Evolutionary conservation across 2,888 invertebrate species (phyloP), one percentile per base, ranked within the genome.

Genomic region (Cosmopolites sordidus): DNA sequence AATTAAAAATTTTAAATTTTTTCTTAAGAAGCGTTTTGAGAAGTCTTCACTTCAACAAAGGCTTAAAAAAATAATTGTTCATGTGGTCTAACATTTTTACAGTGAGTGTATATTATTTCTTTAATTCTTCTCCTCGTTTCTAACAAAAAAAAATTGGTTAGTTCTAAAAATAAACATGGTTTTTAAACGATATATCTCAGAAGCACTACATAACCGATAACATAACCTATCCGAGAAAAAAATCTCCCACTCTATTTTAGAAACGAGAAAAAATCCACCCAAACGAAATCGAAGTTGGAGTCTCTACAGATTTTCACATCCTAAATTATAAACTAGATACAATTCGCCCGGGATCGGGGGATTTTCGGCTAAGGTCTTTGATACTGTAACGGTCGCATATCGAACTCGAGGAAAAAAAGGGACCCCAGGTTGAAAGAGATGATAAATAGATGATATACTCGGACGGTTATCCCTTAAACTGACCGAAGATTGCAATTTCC

Each of bases 321-420:
- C n/a, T 33, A 33, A 33, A 33, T 33, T 33, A 33, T 33, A 33
- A 33, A 33, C 33, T 33, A 33, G 33, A 4, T 33, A 33, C 33
- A 12, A 33, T 33, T 33, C 33, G n/a, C 33, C 12, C 2, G 33
- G 33, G 33, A 33, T 5, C 3, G 11, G 11, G 33, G 33, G 33
- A 33, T 33, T 33, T 33, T 12, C n/a, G 33, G 33, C 11, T n/a
- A n/a, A 33, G n/a, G 33, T n/a, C 33, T 33, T n/a, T 33, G 33
- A 33, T 33, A 33, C 33, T 11, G 33, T 12, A 11, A 12, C 33
- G 11, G 22, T 22, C 22, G 22, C 22, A 22, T 3, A 33, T 33
- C 33, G 33, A 12, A 33, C 33, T 8, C 8, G 22, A 33, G 33
- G n/a, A 12, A 33, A 33, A 33, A 33, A n/a, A 11, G 22, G 8